Percentiles rank a stretch among this genome's conserved stretches.
phyloP scores from a whole-genome alignment of 2,113 vertebrate genomes.

The Paratilapia polleni region DNA sequence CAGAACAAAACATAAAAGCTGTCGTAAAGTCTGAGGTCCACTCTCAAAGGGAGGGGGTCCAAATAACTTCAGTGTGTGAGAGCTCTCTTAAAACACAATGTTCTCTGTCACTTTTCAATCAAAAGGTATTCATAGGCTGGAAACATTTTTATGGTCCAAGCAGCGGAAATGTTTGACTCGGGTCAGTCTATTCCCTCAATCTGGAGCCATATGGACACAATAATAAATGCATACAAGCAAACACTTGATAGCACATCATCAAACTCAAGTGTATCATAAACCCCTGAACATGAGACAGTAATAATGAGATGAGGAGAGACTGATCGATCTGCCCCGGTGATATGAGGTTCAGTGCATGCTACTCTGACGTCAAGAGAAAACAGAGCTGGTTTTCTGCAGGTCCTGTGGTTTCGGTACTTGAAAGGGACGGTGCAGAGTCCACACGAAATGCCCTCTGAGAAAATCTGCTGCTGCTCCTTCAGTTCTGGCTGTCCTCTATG shows the following conservation, averaged over 20 bases:
- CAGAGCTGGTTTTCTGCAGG: conserved; percentile 43
- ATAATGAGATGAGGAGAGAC: conserved; percentile 48
- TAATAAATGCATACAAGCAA: conserved; percentile 55
- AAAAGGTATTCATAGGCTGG: conserved; percentile 43
- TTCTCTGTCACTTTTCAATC: conserved; percentile 41
- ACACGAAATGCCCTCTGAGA: conserved; percentile 44
- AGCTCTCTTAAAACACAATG: conserved; percentile 27
- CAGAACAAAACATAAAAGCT: conserved; percentile 5
- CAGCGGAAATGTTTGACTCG: conserved; percentile 43
- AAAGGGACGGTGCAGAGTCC: conserved; percentile 52
- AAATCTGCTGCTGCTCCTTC: conserved; percentile 21
- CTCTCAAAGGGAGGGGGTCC: conserved; percentile 2
- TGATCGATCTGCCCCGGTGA: conserved; percentile 41
- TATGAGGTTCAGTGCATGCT: conserved; percentile 34
- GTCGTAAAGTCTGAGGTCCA: conserved; percentile 4
- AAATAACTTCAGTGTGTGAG: conserved; percentile 41
- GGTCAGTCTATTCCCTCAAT: conserved; percentile 39
- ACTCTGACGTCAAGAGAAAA: conserved; percentile 54
- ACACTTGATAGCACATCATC: conserved; percentile 55
- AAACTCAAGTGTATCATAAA: conserved; percentile 16
- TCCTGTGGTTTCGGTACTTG: conserved; percentile 58
- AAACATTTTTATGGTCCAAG: conserved; percentile 42
- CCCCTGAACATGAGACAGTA: conserved; percentile 32
- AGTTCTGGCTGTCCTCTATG: conserved; percentile 53
- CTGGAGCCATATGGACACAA: conserved; percentile 56